Conservation (phyloP, 2,113 vertebrate species). For the Tichodroma muraria region DNA sequence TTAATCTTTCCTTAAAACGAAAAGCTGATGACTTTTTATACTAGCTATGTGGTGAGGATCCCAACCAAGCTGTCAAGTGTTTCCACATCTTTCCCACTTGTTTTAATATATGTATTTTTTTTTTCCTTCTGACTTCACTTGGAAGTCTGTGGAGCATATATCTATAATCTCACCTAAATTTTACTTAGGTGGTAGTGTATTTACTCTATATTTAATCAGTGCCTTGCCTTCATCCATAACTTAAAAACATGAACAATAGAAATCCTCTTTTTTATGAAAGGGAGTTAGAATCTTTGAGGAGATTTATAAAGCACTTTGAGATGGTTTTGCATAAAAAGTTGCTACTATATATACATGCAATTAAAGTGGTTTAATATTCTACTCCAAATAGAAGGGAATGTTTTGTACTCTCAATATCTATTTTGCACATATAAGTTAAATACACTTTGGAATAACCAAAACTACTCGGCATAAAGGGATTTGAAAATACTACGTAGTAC, state of each 20-base stretch:
- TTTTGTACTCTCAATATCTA: neutral
- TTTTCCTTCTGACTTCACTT: neutral
- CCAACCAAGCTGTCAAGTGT: neutral
- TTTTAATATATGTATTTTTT: neutral
- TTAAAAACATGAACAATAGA: neutral
- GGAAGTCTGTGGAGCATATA: neutral
- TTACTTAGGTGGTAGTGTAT: neutral
- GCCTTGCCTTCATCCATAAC: neutral
- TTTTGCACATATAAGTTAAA: neutral
- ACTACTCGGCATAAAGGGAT: neutral
- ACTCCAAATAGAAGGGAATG: neutral
- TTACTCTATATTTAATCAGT: neutral
- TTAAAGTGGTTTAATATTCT: neutral
- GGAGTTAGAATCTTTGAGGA: neutral
- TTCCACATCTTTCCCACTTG: neutral
- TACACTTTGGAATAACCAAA: neutral
- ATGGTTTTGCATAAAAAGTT: constrained; percentile 19
- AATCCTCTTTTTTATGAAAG: neutral
- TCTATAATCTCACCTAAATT: neutral
- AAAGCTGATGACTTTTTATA: neutral
- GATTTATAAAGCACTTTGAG: constrained; percentile 22
- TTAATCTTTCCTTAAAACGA: neutral
- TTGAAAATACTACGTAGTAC: neutral
- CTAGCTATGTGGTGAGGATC: neutral
- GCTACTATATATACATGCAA: neutral